Percentiles rank a stretch among this genome's conserved stretches.
phyloP scores from a whole-genome alignment of 2,888 invertebrate species.

The Drosophila melanocephala region DNA sequence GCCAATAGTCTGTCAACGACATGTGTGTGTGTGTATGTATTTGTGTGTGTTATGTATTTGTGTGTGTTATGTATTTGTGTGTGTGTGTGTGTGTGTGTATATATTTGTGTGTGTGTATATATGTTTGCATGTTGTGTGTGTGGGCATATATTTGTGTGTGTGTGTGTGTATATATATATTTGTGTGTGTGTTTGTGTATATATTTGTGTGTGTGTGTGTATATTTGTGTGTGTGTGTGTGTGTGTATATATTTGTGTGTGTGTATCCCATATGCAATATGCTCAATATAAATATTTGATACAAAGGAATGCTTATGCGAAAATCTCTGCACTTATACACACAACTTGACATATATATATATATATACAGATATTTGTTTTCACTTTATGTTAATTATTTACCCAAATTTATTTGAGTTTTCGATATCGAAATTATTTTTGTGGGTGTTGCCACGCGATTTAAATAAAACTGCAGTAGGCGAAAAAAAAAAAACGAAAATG shows the following conservation, averaged over 20 bases:
- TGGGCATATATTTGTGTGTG: not conserved
- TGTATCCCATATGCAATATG: not conserved
- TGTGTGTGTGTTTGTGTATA: not conserved
- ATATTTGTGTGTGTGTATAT: not conserved
- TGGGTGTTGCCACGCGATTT: slow-evolving; percentile 35
- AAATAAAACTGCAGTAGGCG: slow-evolving; percentile 3
- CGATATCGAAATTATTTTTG: not conserved
- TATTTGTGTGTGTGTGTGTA: slow-evolving; percentile 1
- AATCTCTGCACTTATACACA: not conserved
- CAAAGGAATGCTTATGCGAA: not conserved
- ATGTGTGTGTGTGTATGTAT: not conserved
- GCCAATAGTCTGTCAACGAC: not conserved
- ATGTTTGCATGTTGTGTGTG: too few relatives aligned
- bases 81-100: not conserved
- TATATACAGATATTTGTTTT: not conserved
- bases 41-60: not conserved
- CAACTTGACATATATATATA: not conserved
- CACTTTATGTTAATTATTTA: slow-evolving; percentile 4
- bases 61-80: not conserved
- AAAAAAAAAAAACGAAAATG: not conserved
- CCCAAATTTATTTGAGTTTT: not conserved
- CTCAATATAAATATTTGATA: not conserved
- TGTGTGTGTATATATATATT: not conserved
- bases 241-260: not conserved
- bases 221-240: not conserved